Conservation (phyloP, 2,888 invertebrate genomes). For the Ommatoiulus sabulosus region DNA sequence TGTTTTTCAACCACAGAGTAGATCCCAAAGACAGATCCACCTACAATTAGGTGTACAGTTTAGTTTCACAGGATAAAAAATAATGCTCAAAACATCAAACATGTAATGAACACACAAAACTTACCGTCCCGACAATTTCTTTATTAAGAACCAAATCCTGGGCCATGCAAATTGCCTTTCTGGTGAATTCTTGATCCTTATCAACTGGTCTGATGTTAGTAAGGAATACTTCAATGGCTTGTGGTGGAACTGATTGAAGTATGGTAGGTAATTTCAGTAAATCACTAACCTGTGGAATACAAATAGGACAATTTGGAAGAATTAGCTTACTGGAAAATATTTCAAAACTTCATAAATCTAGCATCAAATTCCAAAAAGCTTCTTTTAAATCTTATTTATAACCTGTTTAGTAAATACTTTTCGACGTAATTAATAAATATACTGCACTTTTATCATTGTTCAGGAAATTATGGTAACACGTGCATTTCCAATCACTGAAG, state of each 20-base stretch:
- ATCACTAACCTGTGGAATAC: conserved; percentile 63
- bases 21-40: conserved; percentile 74
- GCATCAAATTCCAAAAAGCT: too few species aligned
- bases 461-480: too few species aligned
- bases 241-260: conserved; percentile 66
- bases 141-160: neutral
- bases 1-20: conserved; percentile 75
- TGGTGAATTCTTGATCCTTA: conserved; percentile 71
- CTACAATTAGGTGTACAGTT: conserved; percentile 64
- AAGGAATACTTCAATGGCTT: conserved; percentile 72
- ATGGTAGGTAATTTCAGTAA: conserved; percentile 69
- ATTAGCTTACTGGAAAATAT: neutral
- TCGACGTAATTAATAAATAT: too few species aligned
- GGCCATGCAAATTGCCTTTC: neutral
- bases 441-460: too few species aligned
- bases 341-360: neutral
- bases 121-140: conserved; percentile 49
- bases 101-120: neutral
- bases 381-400: too few species aligned
- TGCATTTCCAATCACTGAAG: too few species aligned
- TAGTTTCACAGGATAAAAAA: too few species aligned
- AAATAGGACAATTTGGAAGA: neutral
- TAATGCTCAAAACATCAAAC: neutral
- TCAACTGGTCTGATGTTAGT: conserved; percentile 72
- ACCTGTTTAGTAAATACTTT: too few species aligned